phyloP scores from a whole-genome alignment of 1,140 invertebrate genomes.

The Lepidurus arcticus region DNA sequence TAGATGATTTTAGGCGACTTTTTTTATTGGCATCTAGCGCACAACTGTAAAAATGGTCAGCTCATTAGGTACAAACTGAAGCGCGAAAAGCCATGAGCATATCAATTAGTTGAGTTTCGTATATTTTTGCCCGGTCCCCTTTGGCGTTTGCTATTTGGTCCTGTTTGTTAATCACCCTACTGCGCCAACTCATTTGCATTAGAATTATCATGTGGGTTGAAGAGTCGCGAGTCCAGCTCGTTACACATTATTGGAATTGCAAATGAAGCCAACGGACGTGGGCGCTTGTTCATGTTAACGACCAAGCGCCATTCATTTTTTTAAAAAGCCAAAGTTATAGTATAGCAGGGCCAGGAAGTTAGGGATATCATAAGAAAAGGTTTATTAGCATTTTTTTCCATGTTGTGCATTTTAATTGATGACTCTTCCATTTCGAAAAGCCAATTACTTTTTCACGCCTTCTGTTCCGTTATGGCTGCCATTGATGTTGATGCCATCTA shows the following conservation, averaged over 20 bases:
- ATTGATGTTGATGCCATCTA: not conserved
- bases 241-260: slow-evolving; percentile 19
- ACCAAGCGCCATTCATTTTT: not conserved
- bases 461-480: not conserved
- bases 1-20: too few species aligned
- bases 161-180: slow-evolving; percentile 7
- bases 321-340: not conserved
- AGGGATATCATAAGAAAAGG: not conserved
- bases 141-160: not conserved
- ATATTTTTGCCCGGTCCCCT: not conserved
- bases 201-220: slow-evolving; percentile 14
- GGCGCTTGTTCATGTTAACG: slow-evolving; percentile 18
- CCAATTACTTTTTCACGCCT: slow-evolving; percentile 13
- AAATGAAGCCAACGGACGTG: slow-evolving; percentile 12
- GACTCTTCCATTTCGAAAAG: not conserved
- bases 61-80: slow-evolving; percentile 1
- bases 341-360: not conserved
- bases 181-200: slow-evolving; percentile 13
- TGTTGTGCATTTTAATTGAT: not conserved
- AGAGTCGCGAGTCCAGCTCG: slow-evolving; percentile 16
- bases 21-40: not conserved
- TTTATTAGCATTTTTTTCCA: not conserved
- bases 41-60: not conserved
- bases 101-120: not conserved
- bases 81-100: slow-evolving; percentile 15